Base-by-base conservation (phyloP, 2,888 invertebrate species). In the Drosophila mettleri region DNA sequence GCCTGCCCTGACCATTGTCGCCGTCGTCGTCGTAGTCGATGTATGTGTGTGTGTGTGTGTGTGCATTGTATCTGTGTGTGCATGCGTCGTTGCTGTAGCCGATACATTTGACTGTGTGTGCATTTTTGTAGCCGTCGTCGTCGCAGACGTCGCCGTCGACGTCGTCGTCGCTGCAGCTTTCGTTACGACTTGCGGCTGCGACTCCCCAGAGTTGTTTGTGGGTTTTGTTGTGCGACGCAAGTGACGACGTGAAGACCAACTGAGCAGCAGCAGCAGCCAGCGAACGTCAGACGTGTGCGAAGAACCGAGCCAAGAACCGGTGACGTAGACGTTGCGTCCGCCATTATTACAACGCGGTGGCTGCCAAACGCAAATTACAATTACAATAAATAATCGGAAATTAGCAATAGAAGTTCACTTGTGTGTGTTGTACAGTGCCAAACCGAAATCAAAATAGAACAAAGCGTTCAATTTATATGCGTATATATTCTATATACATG, bases 241-340 rank as follows among this genome's bases (percentile, higher is more conserved):
- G 90, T 89, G 90, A 90, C 88, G 90, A 90, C 88, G 90, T 86
- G 85, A 89, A 90, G 89, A 89, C 88, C 84, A 83, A 79, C 78
- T 70, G 62, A 69, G 72, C 72, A 67, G 65, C 69, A 69, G 72
- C 70, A 66, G 80, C 83, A 74, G 74, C 74, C 46, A 74, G 64
- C 74, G 70, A 77, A 73, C 74, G 78, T 80, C 81, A 86, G 89
- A 91, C 90, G 86, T 90, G 75, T 83, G 88, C 87, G 87, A 90
- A 89, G 86, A 89, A 89, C 90, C 91, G 91, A 90, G 72, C 76
- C 61, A 79, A 82, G 89, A 89, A 88, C 90, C 92, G 92, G 92
- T 92, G 92, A 92, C 92, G 92, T 92, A 92, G 91, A 92, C 91
- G 91, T 91, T 91, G 89, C 91, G 91, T 91, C 91, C 91, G 91